A percentile compares a stretch with the other conserved stretches of the same genome.
phyloP scores from a whole-genome alignment of 2,797 vertebrate species.

The Neosilurus mollespiculum region DNA sequence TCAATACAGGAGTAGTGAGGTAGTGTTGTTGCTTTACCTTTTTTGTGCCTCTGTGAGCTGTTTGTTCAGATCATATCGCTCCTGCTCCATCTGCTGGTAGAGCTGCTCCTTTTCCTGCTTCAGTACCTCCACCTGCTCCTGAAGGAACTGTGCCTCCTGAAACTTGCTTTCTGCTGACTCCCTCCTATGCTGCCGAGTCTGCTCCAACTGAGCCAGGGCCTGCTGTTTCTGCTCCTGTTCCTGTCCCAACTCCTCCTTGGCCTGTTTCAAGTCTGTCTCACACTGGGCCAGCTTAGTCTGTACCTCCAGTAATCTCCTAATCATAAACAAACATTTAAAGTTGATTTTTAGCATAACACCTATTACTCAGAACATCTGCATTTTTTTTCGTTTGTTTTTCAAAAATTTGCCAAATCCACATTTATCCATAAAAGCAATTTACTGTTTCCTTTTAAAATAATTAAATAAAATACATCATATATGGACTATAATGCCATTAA shows the following conservation, averaged over 20 bases:
- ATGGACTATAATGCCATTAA: not conserved
- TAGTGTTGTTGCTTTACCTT: slow-evolving; percentile 66
- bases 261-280: slow-evolving; percentile 73
- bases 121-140: slow-evolving; percentile 62
- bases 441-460: not conserved
- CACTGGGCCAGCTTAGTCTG: slow-evolving; percentile 75
- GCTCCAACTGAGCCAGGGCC: slow-evolving; percentile 66
- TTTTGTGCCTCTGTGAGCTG: slow-evolving; percentile 67
- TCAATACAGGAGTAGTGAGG: not conserved
- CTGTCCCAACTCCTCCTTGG: slow-evolving; percentile 66
- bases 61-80: slow-evolving; percentile 66
- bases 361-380: not conserved
- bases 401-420: not conserved
- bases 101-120: slow-evolving; percentile 55
- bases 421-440: not conserved
- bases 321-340: slow-evolving; percentile 18
- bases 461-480: not conserved
- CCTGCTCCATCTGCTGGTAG: slow-evolving; percentile 51
- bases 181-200: slow-evolving; percentile 59
- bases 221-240: slow-evolving; percentile 69
- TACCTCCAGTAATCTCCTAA: slow-evolving; percentile 79
- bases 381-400: not conserved
- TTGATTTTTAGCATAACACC: not conserved
- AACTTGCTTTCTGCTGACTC: slow-evolving; percentile 53
- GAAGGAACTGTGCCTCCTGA: slow-evolving; percentile 52